These are phyloP conservation scores for Spilogale gracilis DNA, from an alignment of 2,113 vertebrate species.

Conservation along the genomic window DNA sequence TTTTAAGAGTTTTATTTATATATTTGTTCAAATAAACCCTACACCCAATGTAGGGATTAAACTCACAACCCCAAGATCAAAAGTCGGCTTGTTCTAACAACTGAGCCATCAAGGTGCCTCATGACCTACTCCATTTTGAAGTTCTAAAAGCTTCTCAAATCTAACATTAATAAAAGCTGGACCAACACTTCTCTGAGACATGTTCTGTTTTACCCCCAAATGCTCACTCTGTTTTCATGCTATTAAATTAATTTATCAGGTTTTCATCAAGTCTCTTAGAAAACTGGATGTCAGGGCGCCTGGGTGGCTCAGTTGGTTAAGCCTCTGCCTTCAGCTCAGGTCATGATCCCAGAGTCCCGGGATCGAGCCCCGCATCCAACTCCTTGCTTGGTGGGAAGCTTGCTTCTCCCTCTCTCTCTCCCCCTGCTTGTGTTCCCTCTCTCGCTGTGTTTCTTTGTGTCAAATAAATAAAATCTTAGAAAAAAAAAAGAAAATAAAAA, in stretches of 20 bases:
- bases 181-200: not conserved
- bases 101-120: not conserved
- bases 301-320: too few species aligned
- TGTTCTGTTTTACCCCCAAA: not conserved
- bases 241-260: not conserved
- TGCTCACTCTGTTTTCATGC: not conserved
- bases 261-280: not conserved
- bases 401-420: too few species aligned
- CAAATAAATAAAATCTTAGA: too few species aligned
- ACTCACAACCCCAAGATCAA: not conserved
- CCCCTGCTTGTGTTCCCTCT: too few species aligned
- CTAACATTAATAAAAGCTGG: not conserved
- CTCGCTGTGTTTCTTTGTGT: too few species aligned
- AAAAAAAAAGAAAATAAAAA: too few species aligned
- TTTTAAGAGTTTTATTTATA: not conserved
- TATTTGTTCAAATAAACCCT: not conserved
- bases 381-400: too few species aligned
- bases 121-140: not conserved
- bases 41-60: not conserved
- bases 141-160: not conserved
- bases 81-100: not conserved
- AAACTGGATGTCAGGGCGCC: not conserved
- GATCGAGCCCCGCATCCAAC: too few species aligned
- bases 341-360: too few species aligned
- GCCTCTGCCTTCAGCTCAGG: too few species aligned